Evolutionary conservation across 2,113 vertebrate genomes (phyloP).

Genomic region (Taurulus bubalis): DNA sequence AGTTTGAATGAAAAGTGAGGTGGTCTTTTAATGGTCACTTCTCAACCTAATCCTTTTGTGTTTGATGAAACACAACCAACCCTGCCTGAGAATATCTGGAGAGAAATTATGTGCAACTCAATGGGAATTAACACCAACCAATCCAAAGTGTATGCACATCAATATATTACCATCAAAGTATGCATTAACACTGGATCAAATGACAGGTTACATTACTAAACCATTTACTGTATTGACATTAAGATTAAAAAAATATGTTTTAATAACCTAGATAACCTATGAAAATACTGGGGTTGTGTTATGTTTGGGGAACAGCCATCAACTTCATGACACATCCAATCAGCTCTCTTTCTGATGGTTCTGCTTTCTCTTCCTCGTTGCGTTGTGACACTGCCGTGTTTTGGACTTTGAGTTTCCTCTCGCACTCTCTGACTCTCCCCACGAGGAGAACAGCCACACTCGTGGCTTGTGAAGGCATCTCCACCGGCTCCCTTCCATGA

Average conservation of each 20-base stretch:
- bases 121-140: background rate
- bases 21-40: background rate
- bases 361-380: slow-evolving; percentile 6
- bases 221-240: background rate
- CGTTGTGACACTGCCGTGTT: background rate
- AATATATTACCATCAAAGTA: background rate
- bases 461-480: background rate
- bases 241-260: background rate
- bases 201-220: background rate
- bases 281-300: background rate
- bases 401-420: background rate
- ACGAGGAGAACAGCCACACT: background rate
- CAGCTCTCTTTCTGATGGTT: background rate
- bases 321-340: background rate
- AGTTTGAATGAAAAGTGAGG: background rate
- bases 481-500: background rate
- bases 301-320: background rate
- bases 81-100: background rate
- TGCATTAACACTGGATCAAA: background rate
- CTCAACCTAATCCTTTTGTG: background rate
- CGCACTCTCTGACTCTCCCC: background rate
- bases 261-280: too few species aligned
- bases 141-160: background rate
- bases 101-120: background rate
- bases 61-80: background rate